Evolutionary conservation across 2,113 vertebrate genomes (phyloP), one percentile per base, ranked within the genome.

Genomic region (Dicentrarchus labrax): DNA sequence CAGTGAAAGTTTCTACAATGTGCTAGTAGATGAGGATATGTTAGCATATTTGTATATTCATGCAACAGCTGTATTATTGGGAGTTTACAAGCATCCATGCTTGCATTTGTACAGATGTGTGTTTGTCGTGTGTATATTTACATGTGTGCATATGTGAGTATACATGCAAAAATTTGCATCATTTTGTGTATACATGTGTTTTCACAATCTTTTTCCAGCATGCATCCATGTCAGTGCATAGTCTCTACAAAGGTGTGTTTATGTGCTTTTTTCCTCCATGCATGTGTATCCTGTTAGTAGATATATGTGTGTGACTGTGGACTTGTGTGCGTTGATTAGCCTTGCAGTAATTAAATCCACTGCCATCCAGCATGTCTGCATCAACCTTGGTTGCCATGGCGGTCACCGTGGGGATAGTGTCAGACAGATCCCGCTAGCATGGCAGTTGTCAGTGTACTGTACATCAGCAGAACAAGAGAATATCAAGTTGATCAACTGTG

Each of bases 301-400:
- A 36, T 48, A 8, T 38, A 2, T 17, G 36, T 54, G 17, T 38
- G 36, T n/a, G 12, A n/a, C 17, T 21, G 67, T 53, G 70, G 57
- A 51, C 39, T 19, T 38, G 56, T 73, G 62, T 47, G 65, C 78
- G 74, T 22, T 70, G 24, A 80, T 43, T 21, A 50, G 48, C n/a
- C n/a, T 72, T 21, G 59, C 62, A 64, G 74, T 83, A 83, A 91
- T 91, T 85, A 68, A 83, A 78, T 82, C 59, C 17, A 75, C 51
- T 60, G 50, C 43, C 69, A 79, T 21, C 38, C 7, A 69, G 36
- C 66, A 47, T 16, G 22, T 56, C 54, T 61, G 62, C 45, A 22
- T 69, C 36, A 54, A 82, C 59, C 54, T 87, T 75, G 50, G 59
- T 74, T 83, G 66, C 76, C 76, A 69, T 71, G 75, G 60, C n/a